Percentiles rank a stretch among this genome's conserved stretches.
phyloP scores from a whole-genome alignment of 2,888 invertebrate genomes.

The Cryptops parisi region DNA sequence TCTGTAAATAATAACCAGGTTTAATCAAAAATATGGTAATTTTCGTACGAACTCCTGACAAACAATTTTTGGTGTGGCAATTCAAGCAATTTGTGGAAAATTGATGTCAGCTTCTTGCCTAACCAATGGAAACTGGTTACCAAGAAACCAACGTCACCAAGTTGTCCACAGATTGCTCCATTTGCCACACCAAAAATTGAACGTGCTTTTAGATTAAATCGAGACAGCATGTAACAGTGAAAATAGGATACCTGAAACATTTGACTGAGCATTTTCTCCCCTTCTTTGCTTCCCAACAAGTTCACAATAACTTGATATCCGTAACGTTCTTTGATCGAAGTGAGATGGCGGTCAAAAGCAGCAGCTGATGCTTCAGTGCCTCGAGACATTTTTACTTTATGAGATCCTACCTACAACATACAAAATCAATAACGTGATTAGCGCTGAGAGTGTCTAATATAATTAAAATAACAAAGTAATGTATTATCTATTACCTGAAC shows the following conservation, averaged over 20 bases:
- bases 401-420: conserved; percentile 66
- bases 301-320: conserved; percentile 85
- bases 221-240: no score
- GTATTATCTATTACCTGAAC: conserved; percentile 47
- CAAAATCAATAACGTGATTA: neutral
- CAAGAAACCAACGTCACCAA: no score
- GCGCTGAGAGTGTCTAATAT: neutral
- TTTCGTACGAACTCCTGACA: no score
- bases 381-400: conserved; percentile 92
- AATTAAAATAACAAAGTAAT: conserved; percentile 4
- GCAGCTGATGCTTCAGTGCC: conserved; percentile 88
- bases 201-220: no score
- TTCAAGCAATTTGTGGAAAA: no score
- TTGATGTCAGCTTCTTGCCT: no score
- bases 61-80: no score
- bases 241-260: conserved; percentile 63
- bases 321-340: conserved; percentile 71
- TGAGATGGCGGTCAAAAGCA: conserved; percentile 82
- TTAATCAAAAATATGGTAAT: no score
- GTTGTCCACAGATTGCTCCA: no score
- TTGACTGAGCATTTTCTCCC: conserved; percentile 87
- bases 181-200: no score
- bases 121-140: no score
- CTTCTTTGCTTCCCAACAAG: conserved; percentile 87
- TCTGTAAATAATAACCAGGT: conserved; percentile 40